These are phyloP conservation scores for Chloebia gouldiae DNA, from an alignment of 2,113 vertebrate species.

Conservation along the genomic window DNA sequence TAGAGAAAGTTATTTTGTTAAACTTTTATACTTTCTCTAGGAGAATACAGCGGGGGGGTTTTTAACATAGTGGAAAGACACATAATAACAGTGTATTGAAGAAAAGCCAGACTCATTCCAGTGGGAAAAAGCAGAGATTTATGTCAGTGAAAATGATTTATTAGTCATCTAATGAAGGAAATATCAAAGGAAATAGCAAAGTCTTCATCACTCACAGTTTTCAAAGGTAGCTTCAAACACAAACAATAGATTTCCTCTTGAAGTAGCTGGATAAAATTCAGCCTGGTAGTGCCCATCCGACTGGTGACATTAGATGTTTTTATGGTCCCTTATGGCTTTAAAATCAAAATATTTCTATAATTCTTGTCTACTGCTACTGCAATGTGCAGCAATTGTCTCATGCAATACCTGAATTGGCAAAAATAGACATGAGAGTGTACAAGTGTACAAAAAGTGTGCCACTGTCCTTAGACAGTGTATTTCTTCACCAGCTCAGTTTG, in stretches of 20 bases:
- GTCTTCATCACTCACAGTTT: neutral
- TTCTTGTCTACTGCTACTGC: neutral
- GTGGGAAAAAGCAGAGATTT: neutral
- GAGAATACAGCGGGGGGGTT: neutral
- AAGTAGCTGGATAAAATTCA: neutral
- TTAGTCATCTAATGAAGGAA: neutral
- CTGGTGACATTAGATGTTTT: neutral
- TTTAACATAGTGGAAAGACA: neutral
- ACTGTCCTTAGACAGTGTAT: neutral
- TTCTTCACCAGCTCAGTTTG: neutral
- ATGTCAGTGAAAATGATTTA: neutral
- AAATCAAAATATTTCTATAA: neutral
- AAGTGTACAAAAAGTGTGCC: neutral
- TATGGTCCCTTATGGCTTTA: neutral
- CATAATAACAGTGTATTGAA: neutral
- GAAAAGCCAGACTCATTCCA: neutral
- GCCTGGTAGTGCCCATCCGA: fast-evolving
- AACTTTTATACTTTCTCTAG: neutral
- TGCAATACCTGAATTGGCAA: neutral
- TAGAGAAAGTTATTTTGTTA: neutral
- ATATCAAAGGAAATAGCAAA: neutral
- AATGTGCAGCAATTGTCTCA: neutral
- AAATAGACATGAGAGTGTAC: neutral
- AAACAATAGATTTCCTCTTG: neutral
- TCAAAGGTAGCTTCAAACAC: neutral